Percentiles rank a stretch among this genome's conserved stretches.
Evolutionary conservation across 1,140 invertebrate species (phyloP).

Genomic region (Lysiphlebus fabarum): DNA sequence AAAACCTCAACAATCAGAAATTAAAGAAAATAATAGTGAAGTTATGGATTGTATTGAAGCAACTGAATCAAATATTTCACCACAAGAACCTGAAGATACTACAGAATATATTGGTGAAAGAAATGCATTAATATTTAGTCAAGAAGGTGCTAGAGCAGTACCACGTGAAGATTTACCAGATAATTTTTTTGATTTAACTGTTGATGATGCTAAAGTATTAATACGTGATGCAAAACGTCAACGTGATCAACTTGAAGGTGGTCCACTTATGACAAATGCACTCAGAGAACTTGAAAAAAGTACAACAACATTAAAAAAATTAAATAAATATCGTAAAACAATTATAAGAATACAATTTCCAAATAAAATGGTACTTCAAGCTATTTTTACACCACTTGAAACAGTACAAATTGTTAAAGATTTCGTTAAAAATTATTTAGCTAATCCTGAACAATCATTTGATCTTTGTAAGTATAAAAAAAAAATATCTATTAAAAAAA

Average conservation of each 20-base stretch:
- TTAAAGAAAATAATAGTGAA: too few species aligned
- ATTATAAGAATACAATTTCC: conserved; percentile 80
- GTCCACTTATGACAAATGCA: conserved; percentile 65
- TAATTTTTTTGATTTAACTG: conserved; percentile 79
- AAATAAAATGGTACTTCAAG: conserved; percentile 75
- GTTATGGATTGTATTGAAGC: too few species aligned
- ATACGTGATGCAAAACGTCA: conserved; percentile 67
- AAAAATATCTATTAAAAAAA: conserved; percentile 17
- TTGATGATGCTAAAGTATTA: conserved; percentile 71
- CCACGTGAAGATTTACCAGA: conserved; percentile 68
- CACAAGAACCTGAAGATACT: conserved; percentile 31
- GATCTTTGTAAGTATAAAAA: conserved; percentile 66
- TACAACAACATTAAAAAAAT: conserved; percentile 58
- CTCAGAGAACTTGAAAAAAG: conserved; percentile 63
- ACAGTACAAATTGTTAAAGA: conserved; percentile 64
- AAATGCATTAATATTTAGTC: conserved; percentile 68
- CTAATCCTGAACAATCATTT: conserved; percentile 62
- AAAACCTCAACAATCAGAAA: neutral
- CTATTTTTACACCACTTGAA: conserved; percentile 70
- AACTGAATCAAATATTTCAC: neutral
- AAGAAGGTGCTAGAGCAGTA: conserved; percentile 57
- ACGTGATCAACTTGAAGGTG: conserved; percentile 61
- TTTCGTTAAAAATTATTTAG: conserved; percentile 69
- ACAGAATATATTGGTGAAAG: conserved; percentile 55
- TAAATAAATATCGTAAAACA: conserved; percentile 68